Evolutionary conservation across 2,888 invertebrate species (phyloP), one percentile per base, ranked within the genome.

Genomic region (Ptychoptera albimana): DNA sequence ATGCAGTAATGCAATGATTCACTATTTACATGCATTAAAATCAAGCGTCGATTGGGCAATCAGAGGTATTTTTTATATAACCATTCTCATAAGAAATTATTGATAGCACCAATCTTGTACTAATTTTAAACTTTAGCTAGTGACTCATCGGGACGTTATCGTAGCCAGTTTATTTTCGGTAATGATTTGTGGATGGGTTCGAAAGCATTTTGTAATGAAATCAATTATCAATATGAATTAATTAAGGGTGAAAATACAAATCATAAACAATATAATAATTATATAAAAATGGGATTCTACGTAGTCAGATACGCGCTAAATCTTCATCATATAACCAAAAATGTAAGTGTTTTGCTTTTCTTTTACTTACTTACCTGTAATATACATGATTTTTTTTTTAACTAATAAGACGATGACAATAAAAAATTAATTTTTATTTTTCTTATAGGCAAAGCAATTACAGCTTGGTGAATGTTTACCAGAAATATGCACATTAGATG

Each of bases 161-260:
- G 76, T 11, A 75, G 81, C 9, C 81, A 81, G 58, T 73, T 82
- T 53, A 70, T 84, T 54, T 85, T 82, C 55, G 85, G 84, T 13
- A 84, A 82, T 60, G 81, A 83, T 60, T 83, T 78, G 64, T 86
- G 85, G 85, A 63, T 84, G 55, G 86, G 86, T 4, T 82, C 84
- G 40, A 70, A 73, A 50, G 69, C 71, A 40, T 73, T 80, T 36
- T 86, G 86, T 58, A 57, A 64, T 16, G 85, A 85, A 57, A 67
- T 66, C 2, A 63, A 64, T 46, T 52, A 54, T 1, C 31, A 40
- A 40, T 11, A 40, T 30, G 4, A 23, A 23, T 23, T 23, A 23
- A 23, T 7, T 5, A 23, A 23, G 7, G 7, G 7, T 5, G 4
- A 23, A 5, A 23, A 23, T 23, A 5, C 7, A 23, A 23, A 23